phyloP scores from a whole-genome alignment of 2,888 invertebrate genomes.

The Mimachlamys varia region DNA sequence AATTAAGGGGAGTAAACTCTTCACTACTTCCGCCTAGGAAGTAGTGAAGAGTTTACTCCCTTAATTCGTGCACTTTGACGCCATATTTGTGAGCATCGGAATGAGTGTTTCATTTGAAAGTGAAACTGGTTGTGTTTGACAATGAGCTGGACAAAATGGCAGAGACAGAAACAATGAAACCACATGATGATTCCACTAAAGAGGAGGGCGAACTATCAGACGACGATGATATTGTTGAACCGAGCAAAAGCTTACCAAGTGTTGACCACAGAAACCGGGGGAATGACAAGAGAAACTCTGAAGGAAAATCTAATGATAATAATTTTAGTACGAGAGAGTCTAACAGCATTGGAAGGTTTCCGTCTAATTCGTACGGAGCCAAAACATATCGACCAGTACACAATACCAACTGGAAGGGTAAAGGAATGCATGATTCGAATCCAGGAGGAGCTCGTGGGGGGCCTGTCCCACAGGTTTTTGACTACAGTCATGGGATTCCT shows the following conservation, averaged over 20 bases:
- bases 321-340: background rate
- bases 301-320: background rate
- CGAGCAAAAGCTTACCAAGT: background rate
- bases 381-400: background rate
- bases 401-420: background rate
- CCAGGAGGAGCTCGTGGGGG: background rate
- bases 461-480: background rate
- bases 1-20: too few relatives aligned
- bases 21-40: too few relatives aligned
- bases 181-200: conserved; percentile 52
- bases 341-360: background rate
- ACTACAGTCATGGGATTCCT: background rate
- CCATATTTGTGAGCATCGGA: background rate
- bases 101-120: background rate
- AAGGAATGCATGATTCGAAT: background rate
- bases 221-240: conserved; percentile 60
- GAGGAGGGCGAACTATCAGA: conserved; percentile 72
- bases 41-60: background rate
- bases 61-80: background rate
- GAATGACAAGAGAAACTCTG: background rate
- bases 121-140: background rate
- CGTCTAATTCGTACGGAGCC: background rate
- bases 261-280: background rate
- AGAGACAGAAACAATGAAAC: conserved; percentile 21
- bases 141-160: conserved; percentile 28